phyloP scores from a whole-genome alignment of 2,797 vertebrate genomes.

The Periophthalmus magnuspinnatus region DNA sequence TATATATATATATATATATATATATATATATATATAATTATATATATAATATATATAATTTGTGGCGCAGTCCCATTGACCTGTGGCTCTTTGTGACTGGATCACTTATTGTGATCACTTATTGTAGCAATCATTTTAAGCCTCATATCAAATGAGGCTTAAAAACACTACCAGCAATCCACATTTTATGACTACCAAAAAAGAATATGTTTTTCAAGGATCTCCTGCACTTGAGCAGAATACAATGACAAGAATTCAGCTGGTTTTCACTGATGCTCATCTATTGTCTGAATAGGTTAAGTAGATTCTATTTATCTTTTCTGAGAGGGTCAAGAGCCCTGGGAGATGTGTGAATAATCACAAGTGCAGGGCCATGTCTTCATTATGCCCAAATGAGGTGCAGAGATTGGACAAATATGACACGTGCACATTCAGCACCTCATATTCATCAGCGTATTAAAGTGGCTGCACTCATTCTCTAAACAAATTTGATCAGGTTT shows the following conservation, averaged over 20 bases:
- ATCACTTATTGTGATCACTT: no score
- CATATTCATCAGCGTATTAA: conserved; percentile 80
- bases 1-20: no score
- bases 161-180: not conserved
- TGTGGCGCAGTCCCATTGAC: no score
- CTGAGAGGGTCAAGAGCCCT: conserved; percentile 61
- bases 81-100: no score
- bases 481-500: conserved; percentile 85
- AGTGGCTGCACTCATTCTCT: conserved; percentile 85
- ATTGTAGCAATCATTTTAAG: not conserved
- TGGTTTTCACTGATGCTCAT: conserved; percentile 46
- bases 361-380: conserved; percentile 66
- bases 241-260: conserved; percentile 38
- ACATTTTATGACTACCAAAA: not conserved
- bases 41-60: no score
- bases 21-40: no score
- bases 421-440: conserved; percentile 59
- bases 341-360: conserved; percentile 67
- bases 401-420: conserved; percentile 76
- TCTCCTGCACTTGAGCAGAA: conserved; percentile 26
- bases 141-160: not conserved
- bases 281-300: conserved; percentile 57
- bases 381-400: conserved; percentile 79
- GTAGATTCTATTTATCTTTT: conserved; percentile 69
- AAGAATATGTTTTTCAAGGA: conserved; percentile 14